phyloP scores from a whole-genome alignment of 1,140 invertebrate genomes.

The Listronotus oregonensis region DNA sequence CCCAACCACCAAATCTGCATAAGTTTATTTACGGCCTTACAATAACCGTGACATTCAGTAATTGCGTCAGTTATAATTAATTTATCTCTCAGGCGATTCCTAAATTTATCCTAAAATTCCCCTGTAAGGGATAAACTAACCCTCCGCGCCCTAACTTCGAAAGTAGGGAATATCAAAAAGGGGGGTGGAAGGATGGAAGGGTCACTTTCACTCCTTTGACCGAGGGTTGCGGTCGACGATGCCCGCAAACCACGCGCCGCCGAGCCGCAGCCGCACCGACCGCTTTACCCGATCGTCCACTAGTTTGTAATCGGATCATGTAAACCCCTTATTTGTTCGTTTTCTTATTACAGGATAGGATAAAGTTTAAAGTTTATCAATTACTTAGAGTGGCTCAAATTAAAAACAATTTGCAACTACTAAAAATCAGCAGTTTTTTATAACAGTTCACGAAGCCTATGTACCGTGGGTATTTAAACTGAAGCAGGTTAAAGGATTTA shows the following conservation, averaged over 20 bases:
- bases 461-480: no score
- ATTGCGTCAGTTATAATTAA: no score
- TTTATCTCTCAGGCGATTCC: neutral
- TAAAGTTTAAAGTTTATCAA: no score
- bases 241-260: constrained; percentile 22
- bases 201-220: constrained; percentile 19
- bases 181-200: constrained; percentile 5
- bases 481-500: no score
- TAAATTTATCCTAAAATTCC: constrained; percentile 9
- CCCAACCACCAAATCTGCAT: no score
- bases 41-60: no score
- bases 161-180: constrained; percentile 14
- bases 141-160: constrained; percentile 8
- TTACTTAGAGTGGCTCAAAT: no score
- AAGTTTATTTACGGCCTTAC: no score
- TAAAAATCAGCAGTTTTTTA: no score
- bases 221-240: constrained; percentile 18
- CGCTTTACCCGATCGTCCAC: constrained; percentile 25
- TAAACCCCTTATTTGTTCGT: constrained; percentile 1
- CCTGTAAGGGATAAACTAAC: constrained; percentile 20
- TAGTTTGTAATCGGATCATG: constrained; percentile 27
- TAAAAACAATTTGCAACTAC: neutral
- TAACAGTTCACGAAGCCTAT: no score
- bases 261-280: constrained; percentile 19
- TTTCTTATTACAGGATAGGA: constrained; percentile 6